These are phyloP conservation scores for Andricus grossulariae DNA, from an alignment of 1,140 invertebrate species.

Conservation along the genomic window DNA sequence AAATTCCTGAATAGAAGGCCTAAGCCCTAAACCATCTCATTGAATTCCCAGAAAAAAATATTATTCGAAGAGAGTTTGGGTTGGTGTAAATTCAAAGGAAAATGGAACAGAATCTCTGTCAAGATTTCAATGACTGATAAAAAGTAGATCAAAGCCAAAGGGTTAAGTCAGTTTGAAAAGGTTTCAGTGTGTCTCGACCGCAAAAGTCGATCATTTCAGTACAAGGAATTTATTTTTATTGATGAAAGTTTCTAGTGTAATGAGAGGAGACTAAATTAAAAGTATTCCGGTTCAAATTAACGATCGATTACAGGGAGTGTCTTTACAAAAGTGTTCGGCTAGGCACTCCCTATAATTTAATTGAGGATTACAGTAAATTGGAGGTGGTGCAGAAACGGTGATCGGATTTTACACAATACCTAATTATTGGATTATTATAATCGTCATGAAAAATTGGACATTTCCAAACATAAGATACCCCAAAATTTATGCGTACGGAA, in stretches of 20 bases:
- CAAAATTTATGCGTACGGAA: too few species aligned
- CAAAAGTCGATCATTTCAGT: conserved; percentile 20
- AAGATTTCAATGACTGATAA: conserved; percentile 10
- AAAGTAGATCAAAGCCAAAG: conserved; percentile 26
- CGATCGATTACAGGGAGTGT: conserved; percentile 27
- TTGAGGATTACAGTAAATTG: conserved; percentile 26
- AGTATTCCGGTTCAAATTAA: conserved; percentile 20
- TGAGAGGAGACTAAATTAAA: conserved; percentile 22
- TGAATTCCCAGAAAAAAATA: background rate
- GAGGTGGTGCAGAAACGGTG: background rate
- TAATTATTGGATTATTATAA: background rate
- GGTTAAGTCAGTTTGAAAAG: conserved; percentile 21
- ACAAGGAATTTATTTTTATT: conserved; percentile 32
- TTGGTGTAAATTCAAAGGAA: background rate
- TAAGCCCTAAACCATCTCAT: too few species aligned
- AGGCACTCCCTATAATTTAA: conserved; percentile 16
- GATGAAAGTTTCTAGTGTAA: conserved; percentile 20
- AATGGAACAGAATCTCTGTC: background rate
- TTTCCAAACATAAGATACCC: too few species aligned
- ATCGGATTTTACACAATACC: conserved; percentile 15
- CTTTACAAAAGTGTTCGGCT: conserved; percentile 18
- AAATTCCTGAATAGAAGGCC: too few species aligned
- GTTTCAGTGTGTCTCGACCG: conserved; percentile 21
- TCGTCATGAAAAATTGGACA: background rate
- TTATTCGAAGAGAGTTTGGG: background rate